Base-by-base conservation (phyloP, 2,888 invertebrate species). In the Theretra japonica region DNA sequence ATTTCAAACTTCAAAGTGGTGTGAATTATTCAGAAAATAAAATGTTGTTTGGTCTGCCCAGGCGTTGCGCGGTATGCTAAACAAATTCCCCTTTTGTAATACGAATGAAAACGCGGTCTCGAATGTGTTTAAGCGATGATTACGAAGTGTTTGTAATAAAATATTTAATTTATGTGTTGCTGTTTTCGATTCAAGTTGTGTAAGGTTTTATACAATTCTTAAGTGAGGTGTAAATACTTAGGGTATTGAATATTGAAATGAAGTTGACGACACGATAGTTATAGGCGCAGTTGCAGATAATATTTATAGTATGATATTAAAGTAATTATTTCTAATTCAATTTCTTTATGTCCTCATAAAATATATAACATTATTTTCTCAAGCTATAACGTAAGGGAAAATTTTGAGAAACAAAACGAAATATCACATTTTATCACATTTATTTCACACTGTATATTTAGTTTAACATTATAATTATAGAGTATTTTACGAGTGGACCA, bases 1-100 rank as follows among this genome's bases (percentile, higher is more conserved):
- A 84, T 86, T 87, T 84, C 77, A 73, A 85, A 85, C 86, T 86
- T 88, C 83, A 84, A 87, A 88, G 87, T 86, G 83, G 74, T 80
- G 83, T 82, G 82, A 78, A 83, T 81, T 81, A 81, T 82, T 82
- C 83, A 80, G 83, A 80, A 77, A 79, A 76, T 74, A 78, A 77
- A 60, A 70, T 71, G 72, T 74, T 78, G 78, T 74, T 76, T 78
- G 73, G 76, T 75, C 78, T 76, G 73, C 72, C 71, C 71, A 68
- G 68, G 72, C 71, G 73, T 30, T 56, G 68, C 33, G 73, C 57
- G 69, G 75, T 75, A 76, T 74, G 72, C 72, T 70, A 75, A 75
- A 76, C 74, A 68, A 30, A 48, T 41, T 65, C 23, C 58, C 23
- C 23, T 65, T 65, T 65, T 41, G 65, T 48, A 23, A 48, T 41